Evolutionary conservation across 2,888 invertebrate genomes (phyloP).

Genomic region (Aporophyla nigra): DNA sequence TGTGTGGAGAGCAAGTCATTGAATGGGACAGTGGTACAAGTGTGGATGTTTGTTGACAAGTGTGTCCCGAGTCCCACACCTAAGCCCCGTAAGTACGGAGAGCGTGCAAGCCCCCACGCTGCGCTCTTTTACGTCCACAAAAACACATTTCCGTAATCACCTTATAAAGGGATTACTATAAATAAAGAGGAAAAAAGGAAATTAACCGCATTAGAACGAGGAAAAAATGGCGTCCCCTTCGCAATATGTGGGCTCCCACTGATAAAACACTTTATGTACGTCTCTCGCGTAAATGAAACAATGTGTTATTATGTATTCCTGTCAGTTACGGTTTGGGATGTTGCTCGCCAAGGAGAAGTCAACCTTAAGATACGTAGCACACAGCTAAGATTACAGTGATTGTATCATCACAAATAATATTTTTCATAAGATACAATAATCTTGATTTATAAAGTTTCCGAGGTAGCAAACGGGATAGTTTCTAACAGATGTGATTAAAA

Average conservation of each 20-base stretch:
- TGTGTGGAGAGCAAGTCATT: constrained; percentile 4
- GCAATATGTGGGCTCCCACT: constrained; percentile 90
- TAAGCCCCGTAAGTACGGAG: constrained; percentile 75
- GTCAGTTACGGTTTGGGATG: constrained; percentile 69
- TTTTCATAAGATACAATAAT: constrained; percentile 60
- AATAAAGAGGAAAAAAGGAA: constrained; percentile 91
- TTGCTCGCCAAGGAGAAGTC: constrained; percentile 63
- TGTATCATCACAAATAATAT: constrained; percentile 44
- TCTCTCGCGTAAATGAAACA: constrained; percentile 88
- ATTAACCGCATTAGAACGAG: constrained; percentile 90
- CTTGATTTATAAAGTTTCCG: constrained; percentile 64
- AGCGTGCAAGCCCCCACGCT: constrained; percentile 84
- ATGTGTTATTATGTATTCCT: constrained; percentile 85
- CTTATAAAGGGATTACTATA: constrained; percentile 91
- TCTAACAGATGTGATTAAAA: constrained; percentile 72
- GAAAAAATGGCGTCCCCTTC: constrained; percentile 88
- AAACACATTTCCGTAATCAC: constrained; percentile 91
- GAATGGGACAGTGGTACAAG: constrained; percentile 13
- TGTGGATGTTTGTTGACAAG: constrained; percentile 34
- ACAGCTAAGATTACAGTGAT: constrained; percentile 39
- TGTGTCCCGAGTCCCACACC: constrained; percentile 57
- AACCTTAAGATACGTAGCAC: constrained; percentile 54
- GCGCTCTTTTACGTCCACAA: constrained; percentile 90
- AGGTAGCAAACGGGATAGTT: constrained; percentile 56
- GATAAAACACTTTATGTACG: constrained; percentile 89